A percentile compares a stretch with the other conserved stretches of the same genome.
These are phyloP conservation scores for Bacillus rossius DNA, from an alignment of 1,140 invertebrate genomes.

Conservation along the genomic window DNA sequence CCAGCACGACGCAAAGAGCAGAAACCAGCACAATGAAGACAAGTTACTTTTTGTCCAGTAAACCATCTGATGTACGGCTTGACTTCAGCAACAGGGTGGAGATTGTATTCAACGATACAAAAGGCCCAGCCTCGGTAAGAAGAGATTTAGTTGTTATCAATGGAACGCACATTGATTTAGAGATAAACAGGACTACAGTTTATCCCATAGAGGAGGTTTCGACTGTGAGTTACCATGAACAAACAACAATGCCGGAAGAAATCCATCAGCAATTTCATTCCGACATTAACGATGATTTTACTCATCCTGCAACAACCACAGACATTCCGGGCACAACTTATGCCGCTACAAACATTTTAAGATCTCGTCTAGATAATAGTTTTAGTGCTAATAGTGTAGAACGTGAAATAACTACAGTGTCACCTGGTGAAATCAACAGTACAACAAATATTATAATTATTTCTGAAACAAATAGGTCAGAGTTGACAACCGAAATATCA, in stretches of 20 bases:
- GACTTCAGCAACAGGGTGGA: not conserved
- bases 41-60: too few species aligned
- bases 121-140: not conserved
- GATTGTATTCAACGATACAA: not conserved
- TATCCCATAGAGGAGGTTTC: not conserved
- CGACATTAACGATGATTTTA: not conserved
- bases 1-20: too few species aligned
- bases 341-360: not conserved
- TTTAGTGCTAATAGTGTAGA: too few species aligned
- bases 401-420: too few species aligned
- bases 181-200: not conserved
- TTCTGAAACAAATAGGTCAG: too few species aligned
- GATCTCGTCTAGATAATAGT: too few species aligned
- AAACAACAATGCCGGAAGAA: not conserved
- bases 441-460: too few species aligned
- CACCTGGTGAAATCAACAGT: too few species aligned
- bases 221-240: not conserved
- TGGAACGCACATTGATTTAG: not conserved
- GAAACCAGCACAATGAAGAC: too few species aligned
- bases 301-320: not conserved
- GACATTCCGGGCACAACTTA: not conserved
- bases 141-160: not conserved
- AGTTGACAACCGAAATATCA: too few species aligned
- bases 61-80: not conserved
- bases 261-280: not conserved